Evolutionary conservation across 2,113 vertebrate species (phyloP), one percentile per base, ranked within the genome.

Genomic region (Trichomycterus rosablanca): DNA sequence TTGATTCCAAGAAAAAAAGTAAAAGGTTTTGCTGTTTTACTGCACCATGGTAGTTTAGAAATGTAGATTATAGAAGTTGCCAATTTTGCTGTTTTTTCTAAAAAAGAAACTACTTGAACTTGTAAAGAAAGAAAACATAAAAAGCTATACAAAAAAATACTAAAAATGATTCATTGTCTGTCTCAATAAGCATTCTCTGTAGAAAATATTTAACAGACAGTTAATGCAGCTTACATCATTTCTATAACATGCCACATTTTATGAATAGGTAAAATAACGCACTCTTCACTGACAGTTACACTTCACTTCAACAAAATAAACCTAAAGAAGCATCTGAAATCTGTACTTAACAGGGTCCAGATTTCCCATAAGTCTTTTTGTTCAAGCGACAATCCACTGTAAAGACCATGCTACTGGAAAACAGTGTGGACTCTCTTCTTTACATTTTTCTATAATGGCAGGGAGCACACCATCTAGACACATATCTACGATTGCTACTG

Each of bases 311-410:
- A 43, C 42, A 11, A 50, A 15, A 55, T 65, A 58, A 52, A 50
- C 19, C 20, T 48, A 56, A 30, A 66, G 57, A 55, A 80, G 76
- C 67, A 72, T 67, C 30, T 48, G 44, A 22, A 72, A 80, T 83
- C 80, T 84, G 81, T 72, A 78, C 78, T 74, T 80, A 83, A 82
- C 83, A 70, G 69, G 69, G 77, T 82, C 79, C 82, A 74, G 79
- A 78, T 74, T 77, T 83, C 72, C 77, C 75, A 74, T 60, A 77
- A 34, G 84, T 68, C 84, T 85, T 82, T 78, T 76, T 79, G 80
- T 87, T 87, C 68, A 80, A 82, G 81, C 78, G 86, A 88, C 87
- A 87, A 88, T 89, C 87, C 85, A 85, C 81, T 83, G 81, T 79
- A 84, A 83, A 84, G 82, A 85, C 84, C 81, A 82, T 83, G 81